These are phyloP conservation scores for Phaetusa simplex DNA, from an alignment of 2,113 vertebrate species.

Conservation along the genomic window DNA sequence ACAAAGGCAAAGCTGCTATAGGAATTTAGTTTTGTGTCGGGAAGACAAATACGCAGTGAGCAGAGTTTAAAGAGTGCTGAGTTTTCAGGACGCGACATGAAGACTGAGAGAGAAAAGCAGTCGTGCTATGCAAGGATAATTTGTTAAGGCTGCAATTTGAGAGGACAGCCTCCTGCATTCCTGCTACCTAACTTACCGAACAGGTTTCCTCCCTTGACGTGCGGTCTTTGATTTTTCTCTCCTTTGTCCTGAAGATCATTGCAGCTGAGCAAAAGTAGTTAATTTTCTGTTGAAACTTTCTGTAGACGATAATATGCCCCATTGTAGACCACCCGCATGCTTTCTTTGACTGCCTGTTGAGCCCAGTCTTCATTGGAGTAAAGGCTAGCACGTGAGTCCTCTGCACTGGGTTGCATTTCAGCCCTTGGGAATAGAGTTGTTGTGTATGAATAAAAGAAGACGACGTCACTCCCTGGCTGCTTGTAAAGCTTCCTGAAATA, in stretches of 20 bases:
- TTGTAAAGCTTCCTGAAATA: conserved; percentile 55
- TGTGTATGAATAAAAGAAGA: conserved; percentile 29
- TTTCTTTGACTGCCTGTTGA: not conserved
- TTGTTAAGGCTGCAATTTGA: conserved; percentile 16
- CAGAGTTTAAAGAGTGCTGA: not conserved
- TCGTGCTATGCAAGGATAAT: not conserved
- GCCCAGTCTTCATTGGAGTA: not conserved
- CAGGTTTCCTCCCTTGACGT: not conserved
- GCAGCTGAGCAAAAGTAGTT: not conserved
- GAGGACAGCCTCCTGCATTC: not conserved
- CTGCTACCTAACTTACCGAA: not conserved
- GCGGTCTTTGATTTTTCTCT: not conserved
- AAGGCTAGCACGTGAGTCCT: not conserved
- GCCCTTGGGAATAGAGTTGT: not conserved
- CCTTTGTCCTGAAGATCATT: not conserved
- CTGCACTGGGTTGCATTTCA: not conserved
- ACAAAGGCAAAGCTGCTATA: not conserved
- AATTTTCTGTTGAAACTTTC: not conserved
- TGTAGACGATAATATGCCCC: not conserved
- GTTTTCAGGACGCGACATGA: not conserved
- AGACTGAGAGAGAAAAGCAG: conserved; percentile 2
- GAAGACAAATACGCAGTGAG: not conserved
- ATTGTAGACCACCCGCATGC: not conserved
- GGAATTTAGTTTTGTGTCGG: not conserved
- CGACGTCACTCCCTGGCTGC: conserved; percentile 11